phyloP scores from a whole-genome alignment of 2,888 invertebrate genomes.

The Lottia gigantea region DNA sequence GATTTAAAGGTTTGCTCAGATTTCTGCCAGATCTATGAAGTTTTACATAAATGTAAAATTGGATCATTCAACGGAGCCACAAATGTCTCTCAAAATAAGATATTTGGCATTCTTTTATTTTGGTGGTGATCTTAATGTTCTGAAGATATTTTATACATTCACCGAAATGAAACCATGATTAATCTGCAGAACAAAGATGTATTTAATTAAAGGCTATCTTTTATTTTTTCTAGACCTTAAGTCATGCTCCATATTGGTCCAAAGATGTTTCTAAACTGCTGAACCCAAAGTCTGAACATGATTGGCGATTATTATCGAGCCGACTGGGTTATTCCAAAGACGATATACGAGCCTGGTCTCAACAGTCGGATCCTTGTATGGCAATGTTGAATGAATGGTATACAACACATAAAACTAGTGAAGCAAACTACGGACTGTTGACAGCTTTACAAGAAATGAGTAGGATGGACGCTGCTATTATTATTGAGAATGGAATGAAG shows the following conservation, averaged over 20 bases:
- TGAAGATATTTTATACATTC: too few relatives aligned
- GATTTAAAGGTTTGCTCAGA: conserved; percentile 58
- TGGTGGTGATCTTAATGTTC: too few relatives aligned
- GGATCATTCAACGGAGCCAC: too few relatives aligned
- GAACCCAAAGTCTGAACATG: conserved; percentile 53
- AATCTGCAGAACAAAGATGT: too few relatives aligned
- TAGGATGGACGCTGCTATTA: conserved; percentile 55
- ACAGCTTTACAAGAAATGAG: conserved; percentile 62
- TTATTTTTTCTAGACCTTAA: conserved; percentile 52
- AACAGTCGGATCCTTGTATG: conserved; percentile 64
- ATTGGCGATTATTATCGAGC: conserved; percentile 62
- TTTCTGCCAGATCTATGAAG: too few relatives aligned
- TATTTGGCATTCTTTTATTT: too few relatives aligned
- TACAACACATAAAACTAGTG: conserved; percentile 61
- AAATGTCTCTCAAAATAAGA: too few relatives aligned
- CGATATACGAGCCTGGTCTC: conserved; percentile 62
- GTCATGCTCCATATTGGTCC: conserved; percentile 64
- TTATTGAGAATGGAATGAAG: conserved; percentile 63
- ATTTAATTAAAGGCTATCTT: too few relatives aligned
- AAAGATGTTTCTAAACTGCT: conserved; percentile 59
- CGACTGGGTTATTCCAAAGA: conserved; percentile 61
- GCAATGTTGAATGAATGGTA: conserved; percentile 65
- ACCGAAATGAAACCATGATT: too few relatives aligned
- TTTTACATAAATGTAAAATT: too few relatives aligned
- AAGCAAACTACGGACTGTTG: conserved; percentile 55